Conservation (phyloP, 1,140 invertebrate species). For the Coelopa frigida region DNA sequence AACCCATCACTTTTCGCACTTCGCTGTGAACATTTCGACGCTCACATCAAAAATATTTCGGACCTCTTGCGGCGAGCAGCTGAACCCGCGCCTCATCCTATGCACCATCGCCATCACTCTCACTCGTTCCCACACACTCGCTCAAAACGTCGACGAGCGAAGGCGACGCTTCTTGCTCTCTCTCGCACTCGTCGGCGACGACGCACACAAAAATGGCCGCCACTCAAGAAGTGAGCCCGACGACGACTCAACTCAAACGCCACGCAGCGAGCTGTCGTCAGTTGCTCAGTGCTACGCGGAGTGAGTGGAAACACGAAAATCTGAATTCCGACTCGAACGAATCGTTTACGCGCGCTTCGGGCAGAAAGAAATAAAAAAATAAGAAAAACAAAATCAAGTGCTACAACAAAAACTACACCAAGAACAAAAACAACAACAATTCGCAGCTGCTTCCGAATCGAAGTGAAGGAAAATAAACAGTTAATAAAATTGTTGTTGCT, state of each 20-base stretch:
- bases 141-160: too few species aligned
- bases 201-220: slow-evolving; percentile 5
- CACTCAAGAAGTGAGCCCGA: not conserved
- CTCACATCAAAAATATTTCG: too few species aligned
- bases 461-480: too few species aligned
- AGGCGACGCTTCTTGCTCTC: not conserved
- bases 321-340: not conserved
- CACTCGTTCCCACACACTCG: slow-evolving; percentile 8
- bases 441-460: too few species aligned
- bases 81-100: too few species aligned
- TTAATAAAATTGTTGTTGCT: too few species aligned
- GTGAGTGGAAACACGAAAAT: slow-evolving; percentile 8
- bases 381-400: not conserved
- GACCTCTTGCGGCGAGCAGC: too few species aligned
- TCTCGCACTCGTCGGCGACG: not conserved
- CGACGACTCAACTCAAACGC: slow-evolving; percentile 9
- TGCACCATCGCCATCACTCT: too few species aligned
- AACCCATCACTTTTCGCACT: too few species aligned
- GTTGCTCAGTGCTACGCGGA: slow-evolving; percentile 10
- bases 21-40: too few species aligned
- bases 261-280: slow-evolving; percentile 2
- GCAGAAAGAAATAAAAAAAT: not conserved
- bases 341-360: slow-evolving; percentile 5
- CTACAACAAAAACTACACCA: not conserved
- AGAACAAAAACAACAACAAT: not conserved